Evolutionary conservation across 2,888 invertebrate species (phyloP), one percentile per base, ranked within the genome.

Genomic region (Cinara cedri): DNA sequence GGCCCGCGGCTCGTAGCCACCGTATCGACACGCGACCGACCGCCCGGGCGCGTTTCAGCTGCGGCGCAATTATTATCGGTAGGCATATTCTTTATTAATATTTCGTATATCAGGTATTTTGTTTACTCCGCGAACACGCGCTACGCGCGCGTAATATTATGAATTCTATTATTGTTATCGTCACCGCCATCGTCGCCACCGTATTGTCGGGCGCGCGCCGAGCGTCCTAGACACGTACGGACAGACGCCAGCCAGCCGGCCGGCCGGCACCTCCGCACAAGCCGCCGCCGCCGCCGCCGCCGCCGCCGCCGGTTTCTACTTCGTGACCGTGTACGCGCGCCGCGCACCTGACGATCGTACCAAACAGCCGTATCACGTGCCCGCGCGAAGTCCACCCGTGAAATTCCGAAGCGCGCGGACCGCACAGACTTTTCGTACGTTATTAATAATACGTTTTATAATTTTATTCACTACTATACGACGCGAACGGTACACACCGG

Each of bases 171-270:
- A 1, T 51, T 24, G 14, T 16, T 0, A 9, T 19, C n/a, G 21
- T 62, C 11, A 62, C n/a, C n/a, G n/a, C 11, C 8, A 8, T 46
- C 11, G 14, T 46, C 46, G 46, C 14, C 10, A n/a, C 55, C 19
- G 21, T n/a, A 55, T 55, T 9, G 1, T 19, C 68, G 51, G 42
- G 44, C 42, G 54, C 51, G 63, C 51, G 54, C 63, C 42, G 63
- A 63, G 16, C 26, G 26, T 74, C 49, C 54, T n/a, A 54, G 54
- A 63, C 63, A 65, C 75, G 65, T 75, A 75, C 65, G 54, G 42
- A 44, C 54, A 24, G 49, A 42, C 54, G 71, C 42, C 70, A 34
- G 54, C 16, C 54, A 34, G 44, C 16, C 66, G n/a, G 42, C 10
- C 24, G n/a, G n/a, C n/a, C n/a, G 9, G 44, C 44, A 54, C 44